These are phyloP conservation scores for Remorina albescens DNA, from an alignment of 2,797 vertebrate genomes.

Conservation along the genomic window DNA sequence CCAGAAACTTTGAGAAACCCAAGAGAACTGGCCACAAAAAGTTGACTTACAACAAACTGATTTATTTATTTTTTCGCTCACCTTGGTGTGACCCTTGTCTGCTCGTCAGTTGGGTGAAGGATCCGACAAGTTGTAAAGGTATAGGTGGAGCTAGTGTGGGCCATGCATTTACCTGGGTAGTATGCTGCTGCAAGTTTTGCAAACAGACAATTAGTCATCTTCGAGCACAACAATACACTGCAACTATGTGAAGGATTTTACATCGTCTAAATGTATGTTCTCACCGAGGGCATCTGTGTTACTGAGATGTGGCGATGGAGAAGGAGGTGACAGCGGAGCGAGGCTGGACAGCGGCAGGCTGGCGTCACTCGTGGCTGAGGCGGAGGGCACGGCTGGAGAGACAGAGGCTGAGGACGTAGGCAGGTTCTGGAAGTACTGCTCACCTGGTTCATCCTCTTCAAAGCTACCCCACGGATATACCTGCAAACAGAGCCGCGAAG, in stretches of 20 bases:
- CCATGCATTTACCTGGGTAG: slow-evolving; percentile 98
- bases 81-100: slow-evolving; percentile 96
- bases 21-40: not conserved
- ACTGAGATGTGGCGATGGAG: slow-evolving; percentile 85
- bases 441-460: slow-evolving; percentile 97
- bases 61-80: slow-evolving; percentile 80
- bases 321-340: slow-evolving; percentile 73
- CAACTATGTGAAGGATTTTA: slow-evolving; percentile 48
- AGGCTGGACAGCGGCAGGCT: slow-evolving; percentile 84
- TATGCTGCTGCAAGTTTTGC: slow-evolving; percentile 82
- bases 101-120: slow-evolving; percentile 96
- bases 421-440: slow-evolving; percentile 94
- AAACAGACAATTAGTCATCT: slow-evolving; percentile 3
- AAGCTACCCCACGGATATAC: slow-evolving; percentile 95
- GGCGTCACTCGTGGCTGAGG: slow-evolving; percentile 82
- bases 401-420: slow-evolving; percentile 91
- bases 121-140: slow-evolving; percentile 99
- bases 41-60: not conserved
- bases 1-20: not conserved
- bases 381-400: slow-evolving; percentile 84
- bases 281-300: slow-evolving; percentile 94
- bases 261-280: slow-evolving; percentile 74
- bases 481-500: slow-evolving; percentile 68
- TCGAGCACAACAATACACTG: slow-evolving; percentile 10
- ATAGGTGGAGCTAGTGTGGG: slow-evolving; percentile 98